Conservation (phyloP, 1,140 invertebrate genomes). For the Stratiolaelaps scimitus region DNA sequence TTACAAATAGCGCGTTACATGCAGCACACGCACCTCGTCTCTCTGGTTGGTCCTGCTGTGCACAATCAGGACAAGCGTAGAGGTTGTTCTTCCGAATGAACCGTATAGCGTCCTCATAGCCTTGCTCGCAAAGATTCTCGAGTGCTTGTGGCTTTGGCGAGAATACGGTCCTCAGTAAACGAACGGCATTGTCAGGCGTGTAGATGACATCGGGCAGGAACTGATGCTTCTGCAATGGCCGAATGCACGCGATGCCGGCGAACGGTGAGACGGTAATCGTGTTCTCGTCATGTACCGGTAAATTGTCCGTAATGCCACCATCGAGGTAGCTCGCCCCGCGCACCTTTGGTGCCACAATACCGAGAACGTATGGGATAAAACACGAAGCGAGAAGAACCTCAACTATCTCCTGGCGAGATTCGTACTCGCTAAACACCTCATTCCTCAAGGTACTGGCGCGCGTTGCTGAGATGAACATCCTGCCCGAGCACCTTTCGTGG, state of each 20-base stretch:
- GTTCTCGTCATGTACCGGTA: conserved; percentile 39
- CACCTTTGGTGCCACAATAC: conserved; percentile 40
- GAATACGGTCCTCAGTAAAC: neutral
- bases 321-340: conserved; percentile 41
- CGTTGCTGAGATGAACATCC: conserved; percentile 3
- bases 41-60: neutral
- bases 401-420: neutral
- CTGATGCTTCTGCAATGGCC: neutral
- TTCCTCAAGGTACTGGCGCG: neutral
- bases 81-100: neutral
- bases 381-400: neutral
- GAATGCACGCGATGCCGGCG: conserved; percentile 35
- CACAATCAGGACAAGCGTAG: neutral
- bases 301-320: conserved; percentile 41
- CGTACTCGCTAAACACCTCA: neutral
- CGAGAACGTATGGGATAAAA: conserved; percentile 31
- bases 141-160: neutral
- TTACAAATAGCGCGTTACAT: neutral
- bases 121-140: neutral
- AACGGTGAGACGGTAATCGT: conserved; percentile 43
- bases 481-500: neutral
- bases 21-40: neutral
- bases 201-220: conserved; percentile 6
- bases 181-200: neutral
- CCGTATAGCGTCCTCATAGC: neutral